phyloP scores from a whole-genome alignment of 2,797 vertebrate genomes.

The Scarus forsteni region DNA sequence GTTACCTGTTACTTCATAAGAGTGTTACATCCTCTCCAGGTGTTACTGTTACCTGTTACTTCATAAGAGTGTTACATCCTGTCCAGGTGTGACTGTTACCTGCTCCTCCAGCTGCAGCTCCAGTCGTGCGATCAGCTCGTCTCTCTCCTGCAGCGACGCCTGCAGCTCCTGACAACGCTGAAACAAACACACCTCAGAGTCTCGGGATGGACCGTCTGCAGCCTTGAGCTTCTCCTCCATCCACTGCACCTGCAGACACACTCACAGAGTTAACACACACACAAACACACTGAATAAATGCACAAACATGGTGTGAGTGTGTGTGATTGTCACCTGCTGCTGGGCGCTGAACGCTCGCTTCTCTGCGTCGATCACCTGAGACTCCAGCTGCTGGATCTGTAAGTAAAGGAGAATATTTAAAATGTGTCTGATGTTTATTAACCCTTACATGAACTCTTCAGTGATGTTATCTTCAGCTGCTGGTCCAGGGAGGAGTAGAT shows the following conservation, averaged over 20 bases:
- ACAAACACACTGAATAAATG: neutral
- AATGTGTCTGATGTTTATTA: neutral
- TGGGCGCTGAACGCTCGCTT: conserved; percentile 91
- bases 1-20: no score
- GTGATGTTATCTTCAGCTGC: conserved; percentile 9
- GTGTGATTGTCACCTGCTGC: conserved; percentile 87
- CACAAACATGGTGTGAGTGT: neutral
- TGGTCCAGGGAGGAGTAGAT: conserved; percentile 33
- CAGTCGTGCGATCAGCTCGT: conserved; percentile 88
- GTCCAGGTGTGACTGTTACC: conserved; percentile 74
- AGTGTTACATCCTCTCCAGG: no score
- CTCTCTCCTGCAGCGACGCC: conserved; percentile 90
- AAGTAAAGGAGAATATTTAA: neutral
- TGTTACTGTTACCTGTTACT: no score
- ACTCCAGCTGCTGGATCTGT: conserved; percentile 97
- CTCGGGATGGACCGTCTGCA: conserved; percentile 89
- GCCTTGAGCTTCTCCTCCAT: conserved; percentile 97
- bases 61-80: neutral
- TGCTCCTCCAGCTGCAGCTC: conserved; percentile 96
- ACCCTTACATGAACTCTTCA: neutral
- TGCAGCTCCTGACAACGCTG: conserved; percentile 94
- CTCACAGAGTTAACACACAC: no score
- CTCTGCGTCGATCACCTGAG: conserved; percentile 93
- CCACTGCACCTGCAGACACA: conserved; percentile 88
- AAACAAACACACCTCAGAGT: conserved; percentile 90